Evolutionary conservation across 2,797 vertebrate species (phyloP), one percentile per base, ranked within the genome.

Genomic region (Macropodus opercularis): DNA sequence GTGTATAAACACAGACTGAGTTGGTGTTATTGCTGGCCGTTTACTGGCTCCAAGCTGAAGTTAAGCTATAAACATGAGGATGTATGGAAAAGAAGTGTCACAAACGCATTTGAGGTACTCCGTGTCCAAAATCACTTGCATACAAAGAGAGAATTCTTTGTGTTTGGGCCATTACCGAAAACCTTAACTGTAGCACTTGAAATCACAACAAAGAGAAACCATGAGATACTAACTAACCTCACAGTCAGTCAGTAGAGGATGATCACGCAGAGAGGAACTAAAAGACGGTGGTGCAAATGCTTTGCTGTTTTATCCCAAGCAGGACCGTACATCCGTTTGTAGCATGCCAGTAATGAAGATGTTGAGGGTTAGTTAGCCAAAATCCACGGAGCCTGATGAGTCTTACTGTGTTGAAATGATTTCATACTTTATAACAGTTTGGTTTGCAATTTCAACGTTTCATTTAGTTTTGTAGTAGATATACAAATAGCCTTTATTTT

Each of bases 131-230:
- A 69, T 58, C 23, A 64, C 40, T 57, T 69, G 52, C 59, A 58
- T n/a, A n/a, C n/a, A n/a, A n/a, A n/a, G n/a, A n/a, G n/a, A n/a
- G n/a, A n/a, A 50, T 63, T 56, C 18, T 61, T 48, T 36, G 15
- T 69, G 52, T 72, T 79, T 66, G 42, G 31, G 19, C 31, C 27
- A 63, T 81, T 68, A 79, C 66, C 57, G 71, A 85, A 83, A 79
- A 73, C 51, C 67, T 77, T 38, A 73, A 75, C 83, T 89, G 83
- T 87, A 93, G 91, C 92, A 93, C 91, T 94, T 93, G 81, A 74
- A 84, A 84, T 59, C n/a, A n/a, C n/a, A n/a, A n/a, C n/a, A n/a
- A n/a, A n/a, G n/a, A 55, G 83, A 63, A 80, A 79, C 83, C 53
- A 61, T 12, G 7, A 26, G 51, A 34, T 71, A 51, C 70, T 71